A percentile compares a stretch with the other conserved stretches of the same genome.
Evolutionary conservation across 2,797 vertebrate genomes (phyloP).

Genomic region (Gymnodraco acuticeps): DNA sequence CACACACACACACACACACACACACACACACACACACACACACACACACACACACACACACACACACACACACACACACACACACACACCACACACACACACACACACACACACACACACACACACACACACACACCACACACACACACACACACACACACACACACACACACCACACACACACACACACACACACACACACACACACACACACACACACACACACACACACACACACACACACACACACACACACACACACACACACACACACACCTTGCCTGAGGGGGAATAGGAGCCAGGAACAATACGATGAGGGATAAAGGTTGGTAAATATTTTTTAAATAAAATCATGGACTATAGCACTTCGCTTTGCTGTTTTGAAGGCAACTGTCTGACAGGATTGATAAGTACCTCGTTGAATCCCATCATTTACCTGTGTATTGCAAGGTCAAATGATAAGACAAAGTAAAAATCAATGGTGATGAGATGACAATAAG

Average conservation of each 20-base stretch:
- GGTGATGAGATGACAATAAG: not conserved
- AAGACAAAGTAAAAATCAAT: slow-evolving; percentile 8
- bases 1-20: slow-evolving; percentile 9
- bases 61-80: not conserved
- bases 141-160: not conserved
- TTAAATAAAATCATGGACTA: slow-evolving; percentile 31
- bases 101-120: no score
- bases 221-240: no score
- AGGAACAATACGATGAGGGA: slow-evolving; percentile 42
- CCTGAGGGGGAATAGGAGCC: slow-evolving; percentile 37
- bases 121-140: not conserved
- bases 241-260: no score
- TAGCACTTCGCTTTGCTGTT: slow-evolving; percentile 10
- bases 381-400: slow-evolving; percentile 18
- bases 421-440: slow-evolving; percentile 10
- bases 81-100: not conserved
- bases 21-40: no score
- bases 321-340: slow-evolving; percentile 41
- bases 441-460: slow-evolving; percentile 47
- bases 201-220: no score
- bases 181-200: no score
- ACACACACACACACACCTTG: slow-evolving; percentile 19
- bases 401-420: slow-evolving; percentile 21
- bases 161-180: not conserved
- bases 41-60: no score